Evolutionary conservation across 2,888 invertebrate genomes (phyloP), one percentile per base, ranked within the genome.

Genomic region (Ommatoiulus sabulosus): DNA sequence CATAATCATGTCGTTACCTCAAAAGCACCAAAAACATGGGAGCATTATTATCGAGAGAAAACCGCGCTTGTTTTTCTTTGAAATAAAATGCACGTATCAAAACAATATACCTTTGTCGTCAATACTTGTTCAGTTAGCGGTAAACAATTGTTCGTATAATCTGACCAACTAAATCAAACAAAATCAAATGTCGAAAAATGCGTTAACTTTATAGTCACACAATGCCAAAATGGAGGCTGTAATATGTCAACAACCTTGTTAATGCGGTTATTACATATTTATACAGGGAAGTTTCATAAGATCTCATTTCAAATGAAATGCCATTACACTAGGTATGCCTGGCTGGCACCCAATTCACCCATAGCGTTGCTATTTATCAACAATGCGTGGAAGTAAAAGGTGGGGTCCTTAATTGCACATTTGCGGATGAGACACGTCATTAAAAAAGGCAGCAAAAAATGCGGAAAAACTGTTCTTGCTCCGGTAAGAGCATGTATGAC

Each of bases 401-500:
- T 24, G 72, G 72, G 72, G 72, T 12, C 24, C 24, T 72, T 72
- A 72, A 72, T 72, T 72, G 72, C 72, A 72, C 6, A 72, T 72
- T 24, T 24, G 24, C 72, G 72, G 72, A 72, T 72, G 72, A 72
- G 72, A 72, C n/a, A 72, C 72, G 72, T 72, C 72, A 72, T 72
- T 72, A 72, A 72, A 72, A 24, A 72, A 72, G 24, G 24, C 10
- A 72, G 17, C 44, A 44, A 85, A 85, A 44, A 85, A 85, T 85
- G 85, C 85, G 85, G 85, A 85, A 85, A 85, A 85, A 85, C 44
- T 44, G 15, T 24, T 85, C 20, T 85, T 46, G 46, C 85, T 20
- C 85, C 85, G 85, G 44, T 85, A 85, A 85, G 20, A 72, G 46
- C 85, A 46, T 44, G 46, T 46, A 46, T 85, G 46, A 85, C 85